Percentiles rank a stretch among this genome's conserved stretches.
phyloP scores from a whole-genome alignment of 2,113 vertebrate genomes.

The Serilophus lunatus region DNA sequence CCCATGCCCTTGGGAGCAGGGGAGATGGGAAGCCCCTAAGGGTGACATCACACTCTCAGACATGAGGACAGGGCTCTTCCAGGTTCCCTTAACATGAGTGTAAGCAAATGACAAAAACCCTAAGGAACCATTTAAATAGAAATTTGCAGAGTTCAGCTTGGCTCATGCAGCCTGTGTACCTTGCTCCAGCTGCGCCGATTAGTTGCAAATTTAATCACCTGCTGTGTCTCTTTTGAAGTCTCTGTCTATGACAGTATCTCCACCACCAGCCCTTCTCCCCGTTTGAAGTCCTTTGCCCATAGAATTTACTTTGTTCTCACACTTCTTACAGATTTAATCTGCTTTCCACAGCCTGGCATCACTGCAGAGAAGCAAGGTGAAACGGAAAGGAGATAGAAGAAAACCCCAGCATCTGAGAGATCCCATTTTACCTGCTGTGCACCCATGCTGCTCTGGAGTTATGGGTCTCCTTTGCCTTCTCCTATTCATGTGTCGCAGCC shows the following conservation, averaged over 20 bases:
- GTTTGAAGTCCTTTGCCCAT: not conserved
- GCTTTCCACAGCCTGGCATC: not conserved
- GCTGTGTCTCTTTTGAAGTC: not conserved
- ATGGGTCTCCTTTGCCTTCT: not conserved
- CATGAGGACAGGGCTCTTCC: not conserved
- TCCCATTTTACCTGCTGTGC: not conserved
- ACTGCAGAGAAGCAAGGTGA: not conserved
- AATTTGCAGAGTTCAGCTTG: not conserved
- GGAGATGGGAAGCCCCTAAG: not conserved
- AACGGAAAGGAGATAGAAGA: not conserved
- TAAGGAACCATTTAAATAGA: not conserved
- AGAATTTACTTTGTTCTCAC: slow-evolving; percentile 13
- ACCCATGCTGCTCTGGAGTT: not conserved
- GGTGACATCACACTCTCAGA: accelerated
- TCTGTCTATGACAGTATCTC: not conserved
- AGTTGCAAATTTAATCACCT: not conserved
- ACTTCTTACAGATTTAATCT: slow-evolving; percentile 16
- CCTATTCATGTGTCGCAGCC: not conserved
- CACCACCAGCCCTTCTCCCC: not conserved
- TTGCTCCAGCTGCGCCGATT: accelerated
- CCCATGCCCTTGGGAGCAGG: accelerated
- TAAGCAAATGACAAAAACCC: not conserved
- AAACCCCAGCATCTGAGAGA: not conserved
- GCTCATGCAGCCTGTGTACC: accelerated
- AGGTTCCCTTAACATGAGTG: accelerated